Conservation (phyloP, 2,113 vertebrate species). For the Electrona antarctica region DNA sequence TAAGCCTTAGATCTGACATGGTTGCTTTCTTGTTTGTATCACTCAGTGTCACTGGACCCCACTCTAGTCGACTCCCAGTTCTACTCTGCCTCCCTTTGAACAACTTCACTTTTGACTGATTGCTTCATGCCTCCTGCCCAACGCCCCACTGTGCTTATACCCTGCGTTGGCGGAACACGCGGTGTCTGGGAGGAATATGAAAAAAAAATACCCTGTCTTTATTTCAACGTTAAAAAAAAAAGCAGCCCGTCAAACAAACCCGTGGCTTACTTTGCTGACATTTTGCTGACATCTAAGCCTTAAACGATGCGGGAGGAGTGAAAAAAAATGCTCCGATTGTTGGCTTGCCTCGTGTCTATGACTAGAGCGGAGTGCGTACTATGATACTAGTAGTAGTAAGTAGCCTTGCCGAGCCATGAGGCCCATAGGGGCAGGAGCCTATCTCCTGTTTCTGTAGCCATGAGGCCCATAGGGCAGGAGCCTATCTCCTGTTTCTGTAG, state of each 20-base stretch:
- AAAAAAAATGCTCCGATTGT: neutral
- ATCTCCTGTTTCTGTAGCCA: no score
- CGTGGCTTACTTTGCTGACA: conserved; percentile 25
- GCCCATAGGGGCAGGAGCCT: no score
- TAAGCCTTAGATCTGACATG: conserved; percentile 4
- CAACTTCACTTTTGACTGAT: conserved; percentile 50
- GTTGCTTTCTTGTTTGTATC: conserved; percentile 19
- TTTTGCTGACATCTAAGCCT: conserved; percentile 19
- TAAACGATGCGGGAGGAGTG: conserved; percentile 12
- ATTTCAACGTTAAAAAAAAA: conserved; percentile 42
- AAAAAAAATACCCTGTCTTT: conserved; percentile 34
- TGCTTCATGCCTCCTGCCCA: conserved; percentile 33
- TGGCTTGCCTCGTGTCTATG: neutral
- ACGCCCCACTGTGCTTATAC: conserved; percentile 43
- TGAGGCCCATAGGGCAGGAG: no score
- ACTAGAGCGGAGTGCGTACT: no score
- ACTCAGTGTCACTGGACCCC: neutral
- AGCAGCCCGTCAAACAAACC: conserved; percentile 29
- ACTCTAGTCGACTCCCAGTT: neutral
- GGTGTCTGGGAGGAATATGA: conserved; percentile 45
- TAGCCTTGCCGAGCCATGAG: no score
- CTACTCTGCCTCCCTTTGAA: conserved; percentile 47
- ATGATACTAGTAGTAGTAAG: no score
- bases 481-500: no score
- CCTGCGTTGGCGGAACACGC: conserved; percentile 16